Base-by-base conservation (phyloP, 2,113 vertebrate species). In the Oplegnathus fasciatus region DNA sequence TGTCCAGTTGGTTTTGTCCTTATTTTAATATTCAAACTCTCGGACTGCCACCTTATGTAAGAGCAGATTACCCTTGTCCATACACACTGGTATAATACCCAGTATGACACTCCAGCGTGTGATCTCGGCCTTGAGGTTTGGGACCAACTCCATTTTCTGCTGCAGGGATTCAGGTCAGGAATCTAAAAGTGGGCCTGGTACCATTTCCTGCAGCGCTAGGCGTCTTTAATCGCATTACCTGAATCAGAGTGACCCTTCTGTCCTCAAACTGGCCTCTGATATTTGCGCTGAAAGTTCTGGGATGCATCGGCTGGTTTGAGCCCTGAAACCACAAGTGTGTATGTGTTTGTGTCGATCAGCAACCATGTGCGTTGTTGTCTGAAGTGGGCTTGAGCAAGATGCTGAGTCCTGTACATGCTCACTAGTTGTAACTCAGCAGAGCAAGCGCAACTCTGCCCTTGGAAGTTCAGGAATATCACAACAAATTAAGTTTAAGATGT, bases 11-110 rank as follows among this genome's bases (percentile, higher is more conserved):
- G 30, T 55, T 75, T 54, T 78, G 72, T 84, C 58, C 80, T 86
- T 79, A 83, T 90, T 94, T 92, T 8, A 88, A 87, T 86, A 91
- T 89, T 88, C 84, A 87, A 88, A 90, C 57, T 68, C 32, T 58
- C 48, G 11, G n/a, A 15, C 58, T 50, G 61, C 32, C 64, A 50
- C 54, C 14, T 77, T 37, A 34, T 46, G 22, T 75, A 77, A 54
- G 0, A 11, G 73, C 50, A 55, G 28, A 44, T 79, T 64, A 58
- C 30, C 8, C 8, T 22, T 68, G 17, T 30, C 10, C 2, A 34
- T 28, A 52, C 44, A 26, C 40, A 66, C 55, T 17, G 22, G n/a
- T 10, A 32, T 75, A 70, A 61, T 68, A 68, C 52, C 60, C 24
- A 26, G 28, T 52, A 65, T 64, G 64, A 40, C 62, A 77, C 55